Base-by-base conservation (phyloP, 2,113 vertebrate species). In the Peromyscus polionotus region DNA sequence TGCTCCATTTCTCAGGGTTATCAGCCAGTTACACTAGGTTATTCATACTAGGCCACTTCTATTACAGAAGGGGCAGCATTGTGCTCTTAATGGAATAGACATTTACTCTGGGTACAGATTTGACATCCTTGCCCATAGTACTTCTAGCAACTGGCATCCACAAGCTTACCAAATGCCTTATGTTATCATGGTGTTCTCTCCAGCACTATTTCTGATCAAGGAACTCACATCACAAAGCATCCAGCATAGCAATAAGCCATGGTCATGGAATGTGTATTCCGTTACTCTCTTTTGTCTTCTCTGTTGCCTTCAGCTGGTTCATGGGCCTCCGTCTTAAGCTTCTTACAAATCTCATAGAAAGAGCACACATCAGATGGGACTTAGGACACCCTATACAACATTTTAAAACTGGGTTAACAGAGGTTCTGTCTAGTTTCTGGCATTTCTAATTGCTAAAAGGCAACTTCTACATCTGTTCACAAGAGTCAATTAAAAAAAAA, bases 321-420 rank as follows among this genome's bases (percentile, higher is more conserved):
- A 70, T 22, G 4, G 36, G 31, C 45, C n/a, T 89, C 36, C 57
- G 31, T 63, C 75, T 70, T 48, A n/a, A 84, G 17, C 33, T 16
- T 94, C 48, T 51, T 31, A 59, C 48, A 67, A 67, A 59, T 63
- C 51, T 86, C 65, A 12, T 36, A 76, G 72, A 10, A 96, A 81
- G 36, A 86, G 5, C 7, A 13, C 10, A 9, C 73, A 51, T 45
- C 26, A 57, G 39, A 28, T 14, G 36, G 48, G 68, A 92, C 39
- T 36, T 33, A 59, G 45, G 68, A 67, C 13, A 73, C 31, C 0
- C 1, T 39, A 75, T 39, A 59, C 33, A 45, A 45, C 70, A 65
- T 57, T 93, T 95, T 83, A 13, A 90, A 94, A 76, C 20, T 81
- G 61, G 31, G n/a, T 97, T 95, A 93, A 87, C 10, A 54, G 31